phyloP scores from a whole-genome alignment of 1,140 invertebrate genomes.

The Formica selysi region DNA sequence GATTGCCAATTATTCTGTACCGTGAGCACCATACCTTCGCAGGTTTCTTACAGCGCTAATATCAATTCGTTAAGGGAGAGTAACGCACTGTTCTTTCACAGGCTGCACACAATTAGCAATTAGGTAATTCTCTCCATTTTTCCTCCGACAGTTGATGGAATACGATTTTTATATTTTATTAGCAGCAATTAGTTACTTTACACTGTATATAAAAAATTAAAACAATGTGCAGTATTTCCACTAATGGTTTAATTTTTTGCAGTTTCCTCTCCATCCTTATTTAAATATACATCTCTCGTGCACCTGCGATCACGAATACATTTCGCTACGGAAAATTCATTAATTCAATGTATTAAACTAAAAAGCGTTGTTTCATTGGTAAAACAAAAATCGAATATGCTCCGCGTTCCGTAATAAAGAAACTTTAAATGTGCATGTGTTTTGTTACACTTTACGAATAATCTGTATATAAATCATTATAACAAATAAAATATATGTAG shows the following conservation, averaged over 20 bases:
- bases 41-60: conserved; percentile 49
- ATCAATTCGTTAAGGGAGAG: conserved; percentile 56
- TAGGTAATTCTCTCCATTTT: conserved; percentile 22
- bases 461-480: not conserved
- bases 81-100: conserved; percentile 29
- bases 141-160: conserved; percentile 7
- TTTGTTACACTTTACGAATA: not conserved
- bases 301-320: not conserved
- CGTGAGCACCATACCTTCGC: conserved; percentile 13
- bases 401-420: not conserved
- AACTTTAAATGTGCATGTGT: not conserved
- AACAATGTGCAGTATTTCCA: not conserved
- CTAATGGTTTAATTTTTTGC: conserved; percentile 45
- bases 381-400: not conserved
- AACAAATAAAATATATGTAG: not conserved
- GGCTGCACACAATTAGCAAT: conserved; percentile 56
- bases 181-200: conserved; percentile 23
- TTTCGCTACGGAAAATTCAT: not conserved
- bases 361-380: not conserved
- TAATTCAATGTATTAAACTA: conserved; percentile 1
- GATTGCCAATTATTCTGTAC: conserved; percentile 52
- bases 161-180: conserved; percentile 46
- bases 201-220: conserved; percentile 10
- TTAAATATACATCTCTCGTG: conserved; percentile 26
- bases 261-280: not conserved